Percentiles rank a stretch among this genome's conserved stretches.
These are phyloP conservation scores for Danio kyathit DNA, from an alignment of 2,797 vertebrate genomes.

Conservation along the genomic window DNA sequence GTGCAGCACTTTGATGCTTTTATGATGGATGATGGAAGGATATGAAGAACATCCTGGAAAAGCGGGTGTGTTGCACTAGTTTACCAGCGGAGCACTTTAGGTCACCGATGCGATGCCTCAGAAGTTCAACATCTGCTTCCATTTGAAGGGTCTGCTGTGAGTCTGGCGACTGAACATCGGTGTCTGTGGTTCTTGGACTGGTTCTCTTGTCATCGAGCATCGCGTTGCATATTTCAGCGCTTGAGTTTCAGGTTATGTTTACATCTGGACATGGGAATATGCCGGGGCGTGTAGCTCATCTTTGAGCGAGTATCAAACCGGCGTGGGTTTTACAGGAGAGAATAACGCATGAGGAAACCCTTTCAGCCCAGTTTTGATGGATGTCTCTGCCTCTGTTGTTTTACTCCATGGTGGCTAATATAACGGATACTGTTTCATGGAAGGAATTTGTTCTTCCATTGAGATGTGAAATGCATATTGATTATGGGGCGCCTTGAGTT, in stretches of 20 bases:
- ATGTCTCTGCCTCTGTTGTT: slow-evolving; percentile 62
- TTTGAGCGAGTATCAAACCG: slow-evolving; percentile 50
- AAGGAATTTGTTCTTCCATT: slow-evolving; percentile 67
- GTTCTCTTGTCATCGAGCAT: slow-evolving; percentile 56
- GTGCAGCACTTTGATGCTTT: slow-evolving; percentile 61
- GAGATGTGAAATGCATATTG: slow-evolving; percentile 68
- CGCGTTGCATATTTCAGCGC: slow-evolving; percentile 48
- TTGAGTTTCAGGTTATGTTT: slow-evolving; percentile 49
- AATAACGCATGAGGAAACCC: slow-evolving; percentile 47
- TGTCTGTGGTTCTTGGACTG: slow-evolving; percentile 58
- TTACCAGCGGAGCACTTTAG: slow-evolving; percentile 45
- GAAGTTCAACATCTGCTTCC: slow-evolving; percentile 68
- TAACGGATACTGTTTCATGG: slow-evolving; percentile 67
- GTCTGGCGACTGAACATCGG: slow-evolving; percentile 55
- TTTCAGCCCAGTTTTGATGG: slow-evolving; percentile 59
- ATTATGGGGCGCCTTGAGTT: slow-evolving; percentile 64
- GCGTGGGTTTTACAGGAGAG: slow-evolving; percentile 47
- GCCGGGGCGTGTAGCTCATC: slow-evolving; percentile 53
- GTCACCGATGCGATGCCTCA: slow-evolving; percentile 62
- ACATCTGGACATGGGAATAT: slow-evolving; percentile 51
- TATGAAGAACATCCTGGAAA: slow-evolving; percentile 59
- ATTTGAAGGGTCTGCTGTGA: slow-evolving; percentile 64
- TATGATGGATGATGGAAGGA: slow-evolving; percentile 63
- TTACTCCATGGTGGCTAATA: slow-evolving; percentile 65
- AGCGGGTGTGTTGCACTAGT: slow-evolving; percentile 53